Percentiles rank a stretch among this genome's conserved stretches.
These are phyloP conservation scores for Lithophane leautieri DNA, from an alignment of 2,888 invertebrate genomes.

Conservation along the genomic window DNA sequence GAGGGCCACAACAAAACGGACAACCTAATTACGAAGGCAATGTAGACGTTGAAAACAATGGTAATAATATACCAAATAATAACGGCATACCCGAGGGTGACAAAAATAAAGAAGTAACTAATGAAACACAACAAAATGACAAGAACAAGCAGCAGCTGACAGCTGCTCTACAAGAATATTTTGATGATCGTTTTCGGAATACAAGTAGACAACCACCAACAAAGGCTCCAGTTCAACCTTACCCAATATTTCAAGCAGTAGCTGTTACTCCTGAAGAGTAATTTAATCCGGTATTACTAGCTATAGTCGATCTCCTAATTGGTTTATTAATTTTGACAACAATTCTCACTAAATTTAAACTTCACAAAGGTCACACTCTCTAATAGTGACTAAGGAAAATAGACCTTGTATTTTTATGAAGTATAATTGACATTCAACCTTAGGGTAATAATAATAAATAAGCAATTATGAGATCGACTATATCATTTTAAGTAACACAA, in stretches of 20 bases:
- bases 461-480: not conserved
- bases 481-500: slow-evolving; percentile 1
- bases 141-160: slow-evolving; percentile 29
- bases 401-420: not conserved
- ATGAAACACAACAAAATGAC: not conserved
- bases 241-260: slow-evolving; percentile 71
- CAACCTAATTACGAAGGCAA: slow-evolving; percentile 38
- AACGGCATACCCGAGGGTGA: not conserved
- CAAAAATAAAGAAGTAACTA: not conserved
- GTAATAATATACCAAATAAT: slow-evolving; percentile 33
- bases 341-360: not conserved
- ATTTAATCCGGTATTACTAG: not conserved
- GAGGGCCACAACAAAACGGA: slow-evolving; percentile 32
- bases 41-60: slow-evolving; percentile 31
- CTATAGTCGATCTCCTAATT: not conserved
- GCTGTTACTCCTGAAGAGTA: slow-evolving; percentile 74
- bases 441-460: too few species aligned
- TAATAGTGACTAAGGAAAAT: not conserved
- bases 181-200: slow-evolving; percentile 13
- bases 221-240: slow-evolving; percentile 20
- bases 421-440: not conserved
- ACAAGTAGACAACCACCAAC: slow-evolving; percentile 20
- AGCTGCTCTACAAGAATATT: slow-evolving; percentile 30
- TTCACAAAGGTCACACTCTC: not conserved
- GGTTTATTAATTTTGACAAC: not conserved